These are phyloP conservation scores for Sandelia bainsii DNA, from an alignment of 2,797 vertebrate genomes.

Conservation along the genomic window DNA sequence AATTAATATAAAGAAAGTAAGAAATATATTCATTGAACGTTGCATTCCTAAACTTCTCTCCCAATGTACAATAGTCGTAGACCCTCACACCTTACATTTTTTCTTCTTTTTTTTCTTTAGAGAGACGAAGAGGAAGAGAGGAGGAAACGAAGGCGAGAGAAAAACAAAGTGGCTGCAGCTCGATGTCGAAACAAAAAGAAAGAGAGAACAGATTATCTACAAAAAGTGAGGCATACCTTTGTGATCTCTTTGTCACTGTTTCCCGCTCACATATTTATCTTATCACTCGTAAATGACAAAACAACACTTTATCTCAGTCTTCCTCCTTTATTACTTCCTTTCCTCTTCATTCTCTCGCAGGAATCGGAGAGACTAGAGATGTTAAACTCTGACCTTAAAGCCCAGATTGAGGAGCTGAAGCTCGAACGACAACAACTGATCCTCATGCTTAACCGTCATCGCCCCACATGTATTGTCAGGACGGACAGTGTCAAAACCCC, in stretches of 20 bases:
- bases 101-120: constrained; percentile 67
- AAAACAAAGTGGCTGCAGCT: constrained; percentile 98
- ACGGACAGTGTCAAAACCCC: constrained; percentile 95
- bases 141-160: constrained; percentile 95
- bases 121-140: constrained; percentile 95
- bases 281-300: background rate
- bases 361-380: constrained; percentile 95
- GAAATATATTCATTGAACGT: background rate
- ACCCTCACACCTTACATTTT: background rate
- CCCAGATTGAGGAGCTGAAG: constrained; percentile 97
- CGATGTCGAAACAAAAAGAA: constrained; percentile 99
- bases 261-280: background rate
- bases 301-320: background rate
- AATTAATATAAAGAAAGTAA: background rate
- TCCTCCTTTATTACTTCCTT: background rate
- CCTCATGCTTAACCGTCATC: constrained; percentile 95
- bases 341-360: constrained; percentile 71
- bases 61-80: background rate
- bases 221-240: constrained; percentile 85
- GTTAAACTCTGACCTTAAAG: constrained; percentile 96
- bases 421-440: constrained; percentile 96
- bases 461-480: constrained; percentile 96
- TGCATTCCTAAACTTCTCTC: background rate
- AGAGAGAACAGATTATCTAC: constrained; percentile 96
- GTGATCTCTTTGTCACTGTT: background rate